Evolutionary conservation across 1,140 invertebrate species (phyloP), one percentile per base, ranked within the genome.

Genomic region (Metopolophium dirhodum): DNA sequence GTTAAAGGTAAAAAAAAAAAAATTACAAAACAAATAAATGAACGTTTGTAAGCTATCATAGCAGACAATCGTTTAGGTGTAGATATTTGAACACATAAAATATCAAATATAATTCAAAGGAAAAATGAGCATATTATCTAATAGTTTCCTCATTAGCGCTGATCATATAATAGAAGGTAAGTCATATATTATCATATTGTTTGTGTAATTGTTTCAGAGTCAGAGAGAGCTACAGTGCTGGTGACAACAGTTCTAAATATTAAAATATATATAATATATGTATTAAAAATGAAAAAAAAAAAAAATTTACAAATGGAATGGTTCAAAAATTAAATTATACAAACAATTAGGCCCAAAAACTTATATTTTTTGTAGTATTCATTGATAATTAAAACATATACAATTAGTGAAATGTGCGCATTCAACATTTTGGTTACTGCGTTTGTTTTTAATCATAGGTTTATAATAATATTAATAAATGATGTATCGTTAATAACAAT

Each of bases 221-320:
- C 8, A 30, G 57, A 61, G n/a, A 85, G 45, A 49, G 35, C 11
- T 35, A 57, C 30, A 68, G 30, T 68, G 61, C 35, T 57, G 23
- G 9, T 89, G 35, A 57, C 35, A 89, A 51, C 30, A 54, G 7
- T 57, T 57, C 35, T 89, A 89, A n/a, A 45, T 23, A 88, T 54
- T 88, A 51, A 88, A 20, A 49, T 49, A 35, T n/a, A 37, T 54
- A 86, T 45, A 30, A 1, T n/a, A 87, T n/a, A 87, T n/a, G 1
- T 54, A 54, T 35, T 51, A 23, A 88, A 87, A 22, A 88, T 51
- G 49, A 35, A 54, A 89, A 54, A 51, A 51, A 89, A 41, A 37
- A 89, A 41, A 89, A 18, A 47, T 37, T 57, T 89, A 89, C 49
- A 89, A 57, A 57, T 57, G 51, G 35, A 89, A 89, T 57, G 51